These are phyloP conservation scores for Phyllostomus discolor DNA, from an alignment of 2,113 vertebrate species.

Conservation along the genomic window DNA sequence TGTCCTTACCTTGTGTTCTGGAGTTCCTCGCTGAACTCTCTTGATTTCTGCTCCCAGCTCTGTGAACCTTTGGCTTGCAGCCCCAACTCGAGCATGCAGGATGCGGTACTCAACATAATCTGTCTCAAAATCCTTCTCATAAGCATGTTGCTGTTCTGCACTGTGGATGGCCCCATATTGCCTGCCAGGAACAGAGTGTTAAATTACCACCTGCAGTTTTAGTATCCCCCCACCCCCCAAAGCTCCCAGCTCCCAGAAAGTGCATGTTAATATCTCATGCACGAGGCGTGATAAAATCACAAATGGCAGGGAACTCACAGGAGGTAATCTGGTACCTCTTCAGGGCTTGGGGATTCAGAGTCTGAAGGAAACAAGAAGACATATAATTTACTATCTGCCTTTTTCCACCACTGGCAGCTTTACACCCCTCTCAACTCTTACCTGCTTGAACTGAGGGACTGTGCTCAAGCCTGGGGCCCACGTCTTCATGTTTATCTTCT, in stretches of 20 bases:
- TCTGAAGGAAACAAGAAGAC: slow-evolving; percentile 44
- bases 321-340: slow-evolving; percentile 85
- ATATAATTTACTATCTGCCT: slow-evolving; percentile 72
- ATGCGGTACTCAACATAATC: slow-evolving; percentile 85
- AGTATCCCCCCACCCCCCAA: background rate
- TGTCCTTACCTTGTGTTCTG: slow-evolving; percentile 83
- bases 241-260: background rate
- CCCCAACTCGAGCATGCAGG: slow-evolving; percentile 82
- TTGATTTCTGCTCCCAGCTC: slow-evolving; percentile 89
- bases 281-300: background rate
- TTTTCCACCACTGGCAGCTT: background rate
- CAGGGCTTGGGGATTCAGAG: slow-evolving; percentile 61
- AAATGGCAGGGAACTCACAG: slow-evolving; percentile 80
- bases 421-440: slow-evolving; percentile 49
- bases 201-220: background rate
- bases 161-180: slow-evolving; percentile 80
- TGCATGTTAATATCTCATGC: background rate
- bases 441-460: slow-evolving; percentile 80
- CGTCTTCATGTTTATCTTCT: slow-evolving; percentile 78
- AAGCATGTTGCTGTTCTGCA: slow-evolving; percentile 82
- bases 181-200: slow-evolving; percentile 66
- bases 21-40: slow-evolving; percentile 82
- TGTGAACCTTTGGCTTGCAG: slow-evolving; percentile 83
- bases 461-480: slow-evolving; percentile 77
- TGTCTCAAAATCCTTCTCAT: slow-evolving; percentile 85